Evolutionary conservation across 2,888 invertebrate genomes (phyloP).

Genomic region (Cyclophora punctaria): DNA sequence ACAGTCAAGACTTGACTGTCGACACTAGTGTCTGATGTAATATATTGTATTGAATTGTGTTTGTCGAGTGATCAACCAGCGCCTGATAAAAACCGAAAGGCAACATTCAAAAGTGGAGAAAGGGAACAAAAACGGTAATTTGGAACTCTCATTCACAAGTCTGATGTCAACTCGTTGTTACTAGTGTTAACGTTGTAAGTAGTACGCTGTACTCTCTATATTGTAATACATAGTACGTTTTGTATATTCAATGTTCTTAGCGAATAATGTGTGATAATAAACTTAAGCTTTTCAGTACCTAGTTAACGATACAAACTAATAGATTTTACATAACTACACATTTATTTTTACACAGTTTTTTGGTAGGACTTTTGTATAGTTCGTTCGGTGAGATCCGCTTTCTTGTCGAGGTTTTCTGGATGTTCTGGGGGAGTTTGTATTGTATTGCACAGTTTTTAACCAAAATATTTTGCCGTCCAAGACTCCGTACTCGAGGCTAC

Average conservation of each 20-base stretch:
- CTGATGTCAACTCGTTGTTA: slow-evolving; percentile 37
- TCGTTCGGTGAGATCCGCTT: too few species aligned
- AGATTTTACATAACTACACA: slow-evolving; percentile 58
- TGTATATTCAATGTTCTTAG: slow-evolving; percentile 63
- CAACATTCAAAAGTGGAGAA: slow-evolving; percentile 25
- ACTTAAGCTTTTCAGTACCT: slow-evolving; percentile 63
- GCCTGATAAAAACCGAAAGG: slow-evolving; percentile 16
- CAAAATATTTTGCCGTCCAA: slow-evolving; percentile 72
- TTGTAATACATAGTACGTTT: slow-evolving; percentile 49
- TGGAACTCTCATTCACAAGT: slow-evolving; percentile 37
- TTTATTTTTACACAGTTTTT: slow-evolving; percentile 72
- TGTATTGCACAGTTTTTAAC: slow-evolving; percentile 26
- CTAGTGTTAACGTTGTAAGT: slow-evolving; percentile 17
- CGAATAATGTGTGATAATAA: slow-evolving; percentile 72
- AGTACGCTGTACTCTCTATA: slow-evolving; percentile 34
- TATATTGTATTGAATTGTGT: too few species aligned
- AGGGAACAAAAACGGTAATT: slow-evolving; percentile 31
- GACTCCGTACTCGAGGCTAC: slow-evolving; percentile 43
- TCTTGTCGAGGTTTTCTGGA: slow-evolving; percentile 10
- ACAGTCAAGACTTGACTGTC: too few species aligned
- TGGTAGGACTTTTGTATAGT: slow-evolving; percentile 41
- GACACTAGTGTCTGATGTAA: too few species aligned
- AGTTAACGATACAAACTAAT: slow-evolving; percentile 68
- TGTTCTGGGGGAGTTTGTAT: too few species aligned
- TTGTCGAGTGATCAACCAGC: slow-evolving; percentile 2